Evolutionary conservation across 2,888 invertebrate species (phyloP), one percentile per base, ranked within the genome.

Genomic region (Xestoiulus laeticollis): DNA sequence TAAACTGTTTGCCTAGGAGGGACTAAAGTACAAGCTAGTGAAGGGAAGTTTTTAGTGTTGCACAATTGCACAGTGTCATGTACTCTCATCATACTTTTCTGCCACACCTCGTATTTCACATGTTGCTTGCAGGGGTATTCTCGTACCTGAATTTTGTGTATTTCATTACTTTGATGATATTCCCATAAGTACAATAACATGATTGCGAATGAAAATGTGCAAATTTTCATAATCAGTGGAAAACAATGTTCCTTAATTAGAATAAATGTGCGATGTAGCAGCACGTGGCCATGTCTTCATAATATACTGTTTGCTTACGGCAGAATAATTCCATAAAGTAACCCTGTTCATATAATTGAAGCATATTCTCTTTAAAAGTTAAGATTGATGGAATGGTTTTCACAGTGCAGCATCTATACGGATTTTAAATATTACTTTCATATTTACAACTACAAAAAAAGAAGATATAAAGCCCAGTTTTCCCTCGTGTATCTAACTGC

Each of bases 361-460:
- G 30, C 0, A 12, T 16, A 16, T 78, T 30, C 26, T 78, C 78
- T 30, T 48, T 78, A 78, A 22, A 78, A 30, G 78, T 30, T 78
- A 78, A 78, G 78, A 78, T 78, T 78, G 78, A 78, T 78, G 30
- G 30, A 78, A 78, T 30, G 78, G 30, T 26, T 30, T 78, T 78
- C 30, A 30, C 30, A 6, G 26, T 78, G 30, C 30, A 30, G 30
- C 30, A 10, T 14, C 3, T 38, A 78, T 14, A 78, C 30, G 78
- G 30, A 78, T 78, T 78, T 78, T 78, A 30, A 30, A 78, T 30
- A 78, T 78, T 78, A 78, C 78, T 78, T 30, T 78, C 78, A 30
- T 78, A 30, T 78, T 30, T 78, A 22, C 22, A 59, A 38, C 6
- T 14, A 3, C 5, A 19, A 48, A 48, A 48, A 48, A 78, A 78